Evolutionary conservation across 1,140 invertebrate genomes (phyloP).

Genomic region (Trachelipus rathkii): DNA sequence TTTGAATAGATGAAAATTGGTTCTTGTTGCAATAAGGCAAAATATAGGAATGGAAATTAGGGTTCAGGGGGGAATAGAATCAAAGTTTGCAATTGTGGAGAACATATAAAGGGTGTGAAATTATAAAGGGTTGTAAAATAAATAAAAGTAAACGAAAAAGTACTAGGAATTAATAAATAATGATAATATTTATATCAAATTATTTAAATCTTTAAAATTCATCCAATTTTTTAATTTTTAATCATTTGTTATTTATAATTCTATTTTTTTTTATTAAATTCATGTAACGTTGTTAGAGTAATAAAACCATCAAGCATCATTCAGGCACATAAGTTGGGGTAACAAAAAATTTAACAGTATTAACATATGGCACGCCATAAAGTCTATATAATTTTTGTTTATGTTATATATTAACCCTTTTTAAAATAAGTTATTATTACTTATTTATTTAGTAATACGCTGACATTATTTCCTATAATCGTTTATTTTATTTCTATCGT

Average conservation of each 20-base stretch:
- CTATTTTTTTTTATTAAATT: too few species aligned
- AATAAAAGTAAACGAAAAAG: conserved; percentile 37
- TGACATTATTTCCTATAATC: too few species aligned
- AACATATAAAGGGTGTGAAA: conserved; percentile 33
- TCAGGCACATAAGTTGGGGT: conserved; percentile 38
- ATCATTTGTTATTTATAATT: too few species aligned
- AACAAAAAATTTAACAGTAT: conserved; percentile 29
- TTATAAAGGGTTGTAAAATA: too few species aligned
- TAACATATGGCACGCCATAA: neutral
- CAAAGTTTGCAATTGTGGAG: neutral
- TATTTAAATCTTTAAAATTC: too few species aligned
- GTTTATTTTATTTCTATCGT: too few species aligned
- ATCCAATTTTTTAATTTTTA: too few species aligned
- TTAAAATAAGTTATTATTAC: too few species aligned
- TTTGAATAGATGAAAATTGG: conserved; percentile 1
- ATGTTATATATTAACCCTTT: too few species aligned
- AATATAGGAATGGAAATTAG: conserved; percentile 16
- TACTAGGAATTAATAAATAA: conserved; percentile 35
- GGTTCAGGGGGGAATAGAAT: conserved; percentile 19
- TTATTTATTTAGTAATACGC: too few species aligned
- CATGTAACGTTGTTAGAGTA: neutral
- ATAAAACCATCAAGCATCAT: conserved; percentile 26
- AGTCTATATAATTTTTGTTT: neutral
- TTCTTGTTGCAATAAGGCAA: neutral
- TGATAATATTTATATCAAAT: too few species aligned